A percentile compares a stretch with the other conserved stretches of the same genome.
phyloP scores from a whole-genome alignment of 2,113 vertebrate species.

The Urocynchramus pylzowi region DNA sequence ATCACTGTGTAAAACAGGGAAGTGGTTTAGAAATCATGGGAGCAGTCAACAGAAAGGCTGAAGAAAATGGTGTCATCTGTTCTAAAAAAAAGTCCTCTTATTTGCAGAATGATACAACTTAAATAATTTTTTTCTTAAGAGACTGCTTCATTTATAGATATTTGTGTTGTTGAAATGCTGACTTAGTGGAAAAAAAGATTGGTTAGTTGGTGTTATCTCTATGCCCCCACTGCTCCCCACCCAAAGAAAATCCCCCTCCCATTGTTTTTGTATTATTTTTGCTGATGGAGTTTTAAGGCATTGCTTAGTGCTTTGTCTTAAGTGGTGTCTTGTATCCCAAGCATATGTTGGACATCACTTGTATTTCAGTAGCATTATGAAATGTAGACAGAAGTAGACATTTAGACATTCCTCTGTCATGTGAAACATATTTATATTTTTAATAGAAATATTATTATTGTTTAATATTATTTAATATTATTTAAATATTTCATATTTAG shows the following conservation, averaged over 20 bases:
- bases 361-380: background rate
- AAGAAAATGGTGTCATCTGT: background rate
- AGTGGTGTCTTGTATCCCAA: background rate
- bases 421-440: background rate
- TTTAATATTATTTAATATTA: too few relatives aligned
- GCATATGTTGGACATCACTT: background rate
- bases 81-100: background rate
- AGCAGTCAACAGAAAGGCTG: background rate
- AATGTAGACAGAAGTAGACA: background rate
- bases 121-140: background rate
- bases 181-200: background rate
- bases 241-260: background rate
- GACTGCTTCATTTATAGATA: background rate
- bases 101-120: background rate
- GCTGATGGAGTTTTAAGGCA: background rate
- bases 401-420: background rate
- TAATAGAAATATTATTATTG: too few relatives aligned
- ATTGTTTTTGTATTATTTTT: background rate
- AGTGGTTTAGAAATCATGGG: background rate
- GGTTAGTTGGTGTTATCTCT: background rate
- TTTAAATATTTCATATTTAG: background rate
- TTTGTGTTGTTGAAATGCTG: background rate
- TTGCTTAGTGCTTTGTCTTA: background rate
- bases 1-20: background rate
- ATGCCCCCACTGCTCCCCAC: accelerated